phyloP scores from a whole-genome alignment of 2,797 vertebrate species.

The Myotis daubentonii region DNA sequence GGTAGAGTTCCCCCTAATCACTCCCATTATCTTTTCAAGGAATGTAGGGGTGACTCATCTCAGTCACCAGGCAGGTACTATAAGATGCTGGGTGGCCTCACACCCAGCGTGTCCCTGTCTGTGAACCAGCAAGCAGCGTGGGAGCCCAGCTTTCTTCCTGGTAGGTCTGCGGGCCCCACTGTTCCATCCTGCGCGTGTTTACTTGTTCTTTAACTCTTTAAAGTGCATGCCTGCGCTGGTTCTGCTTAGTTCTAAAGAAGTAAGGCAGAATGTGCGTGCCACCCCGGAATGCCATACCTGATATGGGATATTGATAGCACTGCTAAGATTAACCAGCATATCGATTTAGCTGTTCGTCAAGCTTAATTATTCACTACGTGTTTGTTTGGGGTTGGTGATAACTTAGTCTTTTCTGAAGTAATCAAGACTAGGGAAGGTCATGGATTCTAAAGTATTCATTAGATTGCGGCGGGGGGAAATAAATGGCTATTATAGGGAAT shows the following conservation, averaged over 20 bases:
- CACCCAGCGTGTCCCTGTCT: not conserved
- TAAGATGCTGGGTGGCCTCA: not conserved
- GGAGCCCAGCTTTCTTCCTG: not conserved
- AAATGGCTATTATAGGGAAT: not conserved
- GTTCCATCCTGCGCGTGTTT: rapidly evolving
- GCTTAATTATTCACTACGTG: not conserved
- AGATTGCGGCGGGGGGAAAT: no score
- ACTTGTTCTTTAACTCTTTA: not conserved
- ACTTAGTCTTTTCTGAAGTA: not conserved
- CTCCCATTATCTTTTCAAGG: not conserved
- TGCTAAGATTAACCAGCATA: not conserved
- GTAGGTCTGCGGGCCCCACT: not conserved
- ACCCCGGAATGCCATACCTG: not conserved
- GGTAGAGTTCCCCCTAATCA: not conserved
- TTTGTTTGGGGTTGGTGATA: not conserved
- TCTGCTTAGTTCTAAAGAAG: not conserved
- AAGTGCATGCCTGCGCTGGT: not conserved
- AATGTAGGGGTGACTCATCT: not conserved
- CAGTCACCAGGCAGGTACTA: not conserved
- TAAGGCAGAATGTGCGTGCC: not conserved
- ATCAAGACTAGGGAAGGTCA: not conserved
- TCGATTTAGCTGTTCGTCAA: not conserved
- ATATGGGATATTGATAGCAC: not conserved
- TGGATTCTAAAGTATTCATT: not conserved
- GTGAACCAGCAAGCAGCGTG: rapidly evolving